Evolutionary conservation across 2,113 vertebrate species (phyloP).

Genomic region (Gymnogyps californianus): DNA sequence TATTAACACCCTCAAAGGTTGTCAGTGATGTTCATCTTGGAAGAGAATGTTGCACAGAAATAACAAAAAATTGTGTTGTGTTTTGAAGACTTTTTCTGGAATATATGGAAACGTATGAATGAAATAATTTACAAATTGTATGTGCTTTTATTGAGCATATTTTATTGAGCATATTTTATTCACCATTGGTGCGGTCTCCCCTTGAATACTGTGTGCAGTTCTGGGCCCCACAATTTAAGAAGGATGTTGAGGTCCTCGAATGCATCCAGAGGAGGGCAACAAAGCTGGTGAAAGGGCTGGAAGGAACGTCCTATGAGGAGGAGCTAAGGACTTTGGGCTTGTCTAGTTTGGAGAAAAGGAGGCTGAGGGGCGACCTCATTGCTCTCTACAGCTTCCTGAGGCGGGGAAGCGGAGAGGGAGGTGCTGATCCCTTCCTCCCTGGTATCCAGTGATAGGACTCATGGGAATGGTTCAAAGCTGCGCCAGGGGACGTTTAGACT

Average conservation of each 20-base stretch:
- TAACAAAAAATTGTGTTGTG: not conserved
- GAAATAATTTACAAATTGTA: not conserved
- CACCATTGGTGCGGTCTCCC: fast-evolving
- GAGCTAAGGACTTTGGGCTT: too few relatives aligned
- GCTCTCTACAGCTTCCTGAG: too few relatives aligned
- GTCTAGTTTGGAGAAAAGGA: too few relatives aligned
- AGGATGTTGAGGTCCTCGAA: not conserved
- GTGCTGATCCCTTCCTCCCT: not conserved
- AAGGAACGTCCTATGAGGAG: not conserved
- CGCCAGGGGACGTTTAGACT: not conserved
- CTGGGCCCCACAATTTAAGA: too few relatives aligned
- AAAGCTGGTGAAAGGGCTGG: not conserved
- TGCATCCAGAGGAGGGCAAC: not conserved
- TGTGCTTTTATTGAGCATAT: not conserved
- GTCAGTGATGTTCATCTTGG: not conserved
- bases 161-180: not conserved
- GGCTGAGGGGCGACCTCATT: too few relatives aligned
- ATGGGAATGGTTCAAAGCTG: not conserved
- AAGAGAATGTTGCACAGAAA: not conserved
- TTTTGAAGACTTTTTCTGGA: not conserved
- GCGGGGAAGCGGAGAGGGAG: not conserved
- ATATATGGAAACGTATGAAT: not conserved
- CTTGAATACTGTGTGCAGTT: not conserved
- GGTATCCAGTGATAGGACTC: fast-evolving
- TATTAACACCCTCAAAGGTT: not conserved